Conservation (phyloP, 2,888 invertebrate genomes). For the Sericinus montela region DNA sequence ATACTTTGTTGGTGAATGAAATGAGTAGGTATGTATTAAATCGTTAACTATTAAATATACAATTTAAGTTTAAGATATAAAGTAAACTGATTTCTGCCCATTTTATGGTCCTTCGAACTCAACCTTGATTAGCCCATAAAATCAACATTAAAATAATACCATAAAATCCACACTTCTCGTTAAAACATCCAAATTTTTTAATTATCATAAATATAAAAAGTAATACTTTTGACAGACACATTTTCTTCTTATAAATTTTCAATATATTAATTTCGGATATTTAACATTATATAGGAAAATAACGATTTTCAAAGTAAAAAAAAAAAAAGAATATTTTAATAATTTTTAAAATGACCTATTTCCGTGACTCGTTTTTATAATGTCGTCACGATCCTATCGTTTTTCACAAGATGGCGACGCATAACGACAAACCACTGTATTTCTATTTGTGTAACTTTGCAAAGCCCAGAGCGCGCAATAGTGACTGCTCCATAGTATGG, state of each 20-base stretch:
- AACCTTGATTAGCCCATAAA: constrained; percentile 9
- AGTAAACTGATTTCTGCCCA: background rate
- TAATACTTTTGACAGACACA: too few relatives aligned
- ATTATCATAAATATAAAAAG: too few relatives aligned
- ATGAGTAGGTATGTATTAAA: background rate
- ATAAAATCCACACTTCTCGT: constrained; percentile 6
- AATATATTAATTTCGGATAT: too few relatives aligned
- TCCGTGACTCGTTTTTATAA: constrained; percentile 62
- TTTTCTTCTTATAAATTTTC: too few relatives aligned
- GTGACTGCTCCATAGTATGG: constrained; percentile 25
- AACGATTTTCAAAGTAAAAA: too few relatives aligned
- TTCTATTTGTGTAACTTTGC: constrained; percentile 77
- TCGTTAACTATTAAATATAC: background rate
- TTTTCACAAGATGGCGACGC: constrained; percentile 79
- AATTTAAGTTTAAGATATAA: background rate
- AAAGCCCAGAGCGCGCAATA: constrained; percentile 41
- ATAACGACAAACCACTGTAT: constrained; percentile 75
- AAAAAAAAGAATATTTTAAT: constrained; percentile 22
- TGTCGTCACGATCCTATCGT: constrained; percentile 74
- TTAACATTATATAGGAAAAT: too few relatives aligned
- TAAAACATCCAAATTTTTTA: too few relatives aligned
- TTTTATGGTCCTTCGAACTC: constrained; percentile 2
- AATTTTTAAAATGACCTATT: constrained; percentile 48
- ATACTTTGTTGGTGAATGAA: constrained; percentile 21
- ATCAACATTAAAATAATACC: background rate